Evolutionary conservation across 53 echinoderm and acorn worm species (phyloP).

Genomic region (Zoroaster sp.): DNA sequence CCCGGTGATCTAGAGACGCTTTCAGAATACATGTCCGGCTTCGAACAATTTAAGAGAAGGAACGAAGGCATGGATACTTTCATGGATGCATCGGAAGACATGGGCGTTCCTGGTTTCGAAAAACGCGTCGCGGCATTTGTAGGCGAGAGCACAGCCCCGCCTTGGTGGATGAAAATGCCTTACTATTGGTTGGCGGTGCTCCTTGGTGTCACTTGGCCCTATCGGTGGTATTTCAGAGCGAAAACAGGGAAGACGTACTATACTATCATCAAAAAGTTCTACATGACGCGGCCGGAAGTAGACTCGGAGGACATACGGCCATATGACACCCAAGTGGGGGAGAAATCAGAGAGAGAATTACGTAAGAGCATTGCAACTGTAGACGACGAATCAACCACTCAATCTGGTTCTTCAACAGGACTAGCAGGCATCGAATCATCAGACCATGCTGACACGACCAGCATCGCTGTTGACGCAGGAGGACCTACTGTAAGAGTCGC

Average conservation of each 20-base stretch:
- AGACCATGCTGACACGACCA: background rate
- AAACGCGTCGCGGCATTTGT: constrained; percentile 33
- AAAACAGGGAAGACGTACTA: constrained; percentile 38
- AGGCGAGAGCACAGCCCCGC: background rate
- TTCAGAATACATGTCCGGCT: background rate
- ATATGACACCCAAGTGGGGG: background rate
- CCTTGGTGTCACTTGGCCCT: constrained; percentile 29
- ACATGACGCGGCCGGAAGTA: background rate
- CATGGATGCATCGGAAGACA: background rate
- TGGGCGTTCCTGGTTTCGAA: background rate
- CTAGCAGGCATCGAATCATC: background rate
- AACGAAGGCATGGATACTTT: background rate
- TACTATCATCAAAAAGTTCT: constrained; percentile 2
- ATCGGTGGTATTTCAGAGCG: constrained; percentile 36
- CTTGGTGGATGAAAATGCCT: constrained; percentile 19
- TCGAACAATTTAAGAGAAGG: background rate
- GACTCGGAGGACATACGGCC: background rate
- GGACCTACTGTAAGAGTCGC: background rate
- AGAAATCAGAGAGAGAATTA: background rate
- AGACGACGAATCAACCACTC: background rate
- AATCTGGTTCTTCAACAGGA: background rate
- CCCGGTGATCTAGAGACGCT: background rate
- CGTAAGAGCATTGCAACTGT: background rate
- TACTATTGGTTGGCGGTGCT: background rate
- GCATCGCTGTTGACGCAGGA: background rate